These are phyloP conservation scores for Syngnathus scovelli DNA, from an alignment of 2,113 vertebrate species.

Conservation along the genomic window DNA sequence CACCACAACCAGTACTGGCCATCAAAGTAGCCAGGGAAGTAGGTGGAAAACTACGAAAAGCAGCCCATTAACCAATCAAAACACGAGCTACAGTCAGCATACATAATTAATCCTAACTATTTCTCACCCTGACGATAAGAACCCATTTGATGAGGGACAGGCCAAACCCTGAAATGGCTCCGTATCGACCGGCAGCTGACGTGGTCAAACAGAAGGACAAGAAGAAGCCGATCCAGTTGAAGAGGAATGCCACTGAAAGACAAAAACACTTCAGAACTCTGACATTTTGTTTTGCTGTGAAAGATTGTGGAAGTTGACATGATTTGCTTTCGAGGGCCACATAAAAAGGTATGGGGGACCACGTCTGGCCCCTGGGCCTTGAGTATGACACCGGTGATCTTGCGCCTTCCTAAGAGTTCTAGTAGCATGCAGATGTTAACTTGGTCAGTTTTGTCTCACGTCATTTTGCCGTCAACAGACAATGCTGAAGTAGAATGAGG, in stretches of 20 bases:
- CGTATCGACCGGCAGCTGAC: conserved; percentile 92
- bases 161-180: conserved; percentile 97
- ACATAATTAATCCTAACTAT: background rate
- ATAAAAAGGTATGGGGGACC: too few relatives aligned
- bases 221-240: conserved; percentile 99
- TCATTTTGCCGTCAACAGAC: too few relatives aligned
- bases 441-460: too few relatives aligned
- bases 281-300: too few relatives aligned
- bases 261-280: background rate
- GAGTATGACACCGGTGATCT: too few relatives aligned
- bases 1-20: conserved; percentile 99
- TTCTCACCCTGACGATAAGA: conserved; percentile 92
- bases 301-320: too few relatives aligned
- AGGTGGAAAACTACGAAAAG: conserved; percentile 86
- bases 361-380: too few relatives aligned
- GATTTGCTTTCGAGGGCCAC: too few relatives aligned
- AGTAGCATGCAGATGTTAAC: too few relatives aligned
- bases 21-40: conserved; percentile 97
- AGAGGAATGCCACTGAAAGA: conserved; percentile 93
- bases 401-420: too few relatives aligned
- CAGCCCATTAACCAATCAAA: background rate
- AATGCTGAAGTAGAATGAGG: too few relatives aligned
- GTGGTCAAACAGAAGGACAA: conserved; percentile 97
- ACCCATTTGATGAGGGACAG: conserved; percentile 99
- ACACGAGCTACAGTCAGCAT: background rate